Conservation (phyloP, 2,888 invertebrate genomes). For the Atrina japonica region DNA sequence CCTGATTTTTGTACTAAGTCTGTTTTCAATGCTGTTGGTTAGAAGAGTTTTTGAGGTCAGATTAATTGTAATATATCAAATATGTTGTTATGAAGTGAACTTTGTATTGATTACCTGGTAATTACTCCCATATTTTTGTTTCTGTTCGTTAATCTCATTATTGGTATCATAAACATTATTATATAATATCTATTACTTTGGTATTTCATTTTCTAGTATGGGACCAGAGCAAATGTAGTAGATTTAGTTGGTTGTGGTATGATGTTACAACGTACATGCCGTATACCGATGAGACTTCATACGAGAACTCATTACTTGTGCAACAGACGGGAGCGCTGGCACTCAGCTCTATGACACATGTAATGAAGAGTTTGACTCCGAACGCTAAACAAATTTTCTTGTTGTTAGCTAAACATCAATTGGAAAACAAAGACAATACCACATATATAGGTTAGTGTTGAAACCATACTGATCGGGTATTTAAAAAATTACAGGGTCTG, state of each 20-base stretch:
- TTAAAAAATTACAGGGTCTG: too few species aligned
- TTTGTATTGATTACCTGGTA: too few species aligned
- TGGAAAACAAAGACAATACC: slow-evolving; percentile 87
- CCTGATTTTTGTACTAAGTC: too few species aligned
- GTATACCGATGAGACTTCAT: slow-evolving; percentile 87
- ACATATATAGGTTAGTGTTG: slow-evolving; percentile 89
- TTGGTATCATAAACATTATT: too few species aligned
- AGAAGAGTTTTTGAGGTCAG: too few species aligned
- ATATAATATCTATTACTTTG: too few species aligned
- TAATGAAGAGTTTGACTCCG: slow-evolving; percentile 93
- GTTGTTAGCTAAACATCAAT: slow-evolving; percentile 90
- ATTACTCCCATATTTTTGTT: too few species aligned
- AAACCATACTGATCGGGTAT: neutral
- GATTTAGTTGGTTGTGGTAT: slow-evolving; percentile 95
- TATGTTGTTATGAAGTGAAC: too few species aligned
- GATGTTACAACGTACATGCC: slow-evolving; percentile 92
- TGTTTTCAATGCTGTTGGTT: too few species aligned
- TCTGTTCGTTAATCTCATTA: too few species aligned
- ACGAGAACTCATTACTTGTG: slow-evolving; percentile 89
- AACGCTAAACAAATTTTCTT: slow-evolving; percentile 89
- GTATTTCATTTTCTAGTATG: too few species aligned
- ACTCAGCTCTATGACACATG: slow-evolving; percentile 92
- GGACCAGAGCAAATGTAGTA: slow-evolving; percentile 92
- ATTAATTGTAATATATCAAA: too few species aligned
- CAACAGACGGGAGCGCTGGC: slow-evolving; percentile 85